Evolutionary conservation across 2,888 invertebrate species (phyloP), one percentile per base, ranked within the genome.

Genomic region (Xiphydria camelus): DNA sequence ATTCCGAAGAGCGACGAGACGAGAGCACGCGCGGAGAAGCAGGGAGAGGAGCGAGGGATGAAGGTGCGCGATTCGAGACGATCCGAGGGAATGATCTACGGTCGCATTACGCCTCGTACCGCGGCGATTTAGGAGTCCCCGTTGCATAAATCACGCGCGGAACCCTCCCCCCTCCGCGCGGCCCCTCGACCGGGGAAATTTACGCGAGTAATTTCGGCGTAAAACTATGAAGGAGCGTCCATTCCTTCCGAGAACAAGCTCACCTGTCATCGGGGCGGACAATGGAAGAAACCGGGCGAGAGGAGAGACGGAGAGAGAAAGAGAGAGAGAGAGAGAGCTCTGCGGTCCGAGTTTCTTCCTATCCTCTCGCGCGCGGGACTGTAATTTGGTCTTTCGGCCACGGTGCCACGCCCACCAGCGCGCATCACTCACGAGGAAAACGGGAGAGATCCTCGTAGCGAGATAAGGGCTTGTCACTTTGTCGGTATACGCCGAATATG

Each of bases 221-320:
- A 48, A 52, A 57, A 52, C 45, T 40, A 53, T 15, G 29, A 22
- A 51, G 40, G 41, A 45, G 47, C 49, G 31, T 51, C 54, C 56
- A 49, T 62, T 64, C 49, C 56, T 55, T 53, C 49, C 51, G 41
- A 49, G 54, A 62, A 62, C 55, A 57, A 57, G 53, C 53, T 59
- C 57, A 68, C 62, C 66, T 68, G 66, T 66, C 64, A 57, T 59
- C 56, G 48, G 40, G n/a, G 43, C 55, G 49, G 57, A 65, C 62
- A 66, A 66, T 62, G 50, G 45, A 45, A n/a, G n/a, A n/a, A n/a
- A n/a, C n/a, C n/a, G n/a, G n/a, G n/a, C n/a, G n/a, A n/a, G n/a
- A n/a, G n/a, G n/a, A n/a, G n/a, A n/a, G n/a, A n/a, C n/a, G n/a
- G n/a, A n/a, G n/a, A n/a, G n/a, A n/a, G n/a, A n/a, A n/a, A n/a